Evolutionary conservation across 2,888 invertebrate genomes (phyloP), one percentile per base, ranked within the genome.

Genomic region (Xestia ashworthii): DNA sequence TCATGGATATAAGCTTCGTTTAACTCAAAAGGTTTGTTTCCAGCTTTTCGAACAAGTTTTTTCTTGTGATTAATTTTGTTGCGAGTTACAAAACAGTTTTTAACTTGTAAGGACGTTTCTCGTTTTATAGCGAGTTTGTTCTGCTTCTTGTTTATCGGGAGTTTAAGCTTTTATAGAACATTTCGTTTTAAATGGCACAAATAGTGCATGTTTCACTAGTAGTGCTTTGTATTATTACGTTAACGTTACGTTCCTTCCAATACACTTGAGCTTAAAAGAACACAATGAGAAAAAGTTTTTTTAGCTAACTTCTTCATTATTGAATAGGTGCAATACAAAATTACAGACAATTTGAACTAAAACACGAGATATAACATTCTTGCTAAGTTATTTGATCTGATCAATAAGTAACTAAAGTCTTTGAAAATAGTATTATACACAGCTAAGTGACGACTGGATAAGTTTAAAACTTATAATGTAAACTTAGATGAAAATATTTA

Each of bases 21-120:
- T 67, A 58, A 79, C 72, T 76, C 58, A 58, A 78, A 82, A 78
- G 74, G 74, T 76, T 88, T 60, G 80, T 88, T 77, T 69, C 66
- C 58, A 71, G 62, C 41, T 71, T 82, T 79, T 71, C 25, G 16
- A 71, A 77, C 11, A 82, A 67, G 64, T 76, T 82, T 81, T 84
- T 88, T 86, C 60, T 74, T 77, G 32, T 71, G 74, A 86, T 86
- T 85, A 67, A 82, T 77, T 86, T 85, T 77, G 65, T 86, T 69
- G 66, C 65, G 65, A 82, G 75, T 79, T 79, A 74, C 60, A 83
- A 79, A 82, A 86, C 74, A 73, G 75, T 79, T 85, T 82, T 81
- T 65, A 86, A 76, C 83, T 86, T 77, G 68, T 72, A 77, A 86
- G 60, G 71, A 76, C 76, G 65, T 82, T 85, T 76, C 50, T 58